These are phyloP conservation scores for Pegoplata infirma DNA, from an alignment of 2,888 invertebrate genomes.

Conservation along the genomic window DNA sequence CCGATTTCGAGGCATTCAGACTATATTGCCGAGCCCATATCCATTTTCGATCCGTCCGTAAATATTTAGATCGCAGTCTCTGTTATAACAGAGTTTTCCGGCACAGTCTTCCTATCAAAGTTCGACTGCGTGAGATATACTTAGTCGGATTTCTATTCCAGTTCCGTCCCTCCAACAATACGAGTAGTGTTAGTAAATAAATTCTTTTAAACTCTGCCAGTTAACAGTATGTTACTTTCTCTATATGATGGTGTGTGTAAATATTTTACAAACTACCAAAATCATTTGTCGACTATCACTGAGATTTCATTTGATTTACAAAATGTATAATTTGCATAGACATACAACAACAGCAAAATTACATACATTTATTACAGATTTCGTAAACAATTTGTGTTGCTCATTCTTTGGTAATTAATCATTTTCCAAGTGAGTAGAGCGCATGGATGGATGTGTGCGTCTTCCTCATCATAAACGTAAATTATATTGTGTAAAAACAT, in stretches of 20 bases:
- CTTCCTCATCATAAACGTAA: slow-evolving; percentile 73
- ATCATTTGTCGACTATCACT: slow-evolving; percentile 6
- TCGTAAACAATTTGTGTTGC: slow-evolving; percentile 65
- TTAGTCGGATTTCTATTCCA: no score
- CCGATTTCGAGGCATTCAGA: no score
- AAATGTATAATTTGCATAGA: neutral
- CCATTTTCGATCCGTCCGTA: no score
- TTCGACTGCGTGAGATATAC: no score
- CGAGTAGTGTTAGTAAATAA: no score
- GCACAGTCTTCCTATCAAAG: no score
- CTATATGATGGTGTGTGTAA: neutral
- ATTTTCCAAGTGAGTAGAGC: slow-evolving; percentile 63
- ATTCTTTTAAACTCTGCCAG: no score
- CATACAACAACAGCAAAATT: no score
- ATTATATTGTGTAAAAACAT: slow-evolving; percentile 36
- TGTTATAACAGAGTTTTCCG: no score
- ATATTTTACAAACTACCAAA: neutral
- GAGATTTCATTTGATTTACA: neutral
- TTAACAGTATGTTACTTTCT: neutral
- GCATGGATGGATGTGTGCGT: neutral
- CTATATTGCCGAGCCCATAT: no score
- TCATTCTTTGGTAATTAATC: slow-evolving; percentile 76
- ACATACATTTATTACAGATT: neutral
- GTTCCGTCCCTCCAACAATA: no score
- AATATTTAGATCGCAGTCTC: no score